A percentile compares a stretch with the other conserved stretches of the same genome.
Conservation (phyloP, 2,888 invertebrate genomes). For the Nephrocerus scutellatus region DNA sequence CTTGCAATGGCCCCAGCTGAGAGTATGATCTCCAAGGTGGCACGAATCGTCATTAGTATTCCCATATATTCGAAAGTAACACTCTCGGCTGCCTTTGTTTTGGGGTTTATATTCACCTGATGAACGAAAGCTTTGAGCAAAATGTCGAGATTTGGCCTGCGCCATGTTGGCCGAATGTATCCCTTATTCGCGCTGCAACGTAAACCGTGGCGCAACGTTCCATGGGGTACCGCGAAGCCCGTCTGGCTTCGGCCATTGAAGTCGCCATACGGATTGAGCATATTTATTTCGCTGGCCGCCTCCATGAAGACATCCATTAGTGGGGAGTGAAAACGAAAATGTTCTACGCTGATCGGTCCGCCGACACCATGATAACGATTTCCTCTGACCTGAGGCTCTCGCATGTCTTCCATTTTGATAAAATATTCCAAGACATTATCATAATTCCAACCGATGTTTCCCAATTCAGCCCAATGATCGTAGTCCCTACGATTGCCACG, state of each 20-base stretch:
- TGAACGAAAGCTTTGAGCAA: conserved; percentile 62
- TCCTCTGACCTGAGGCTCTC: conserved; percentile 54
- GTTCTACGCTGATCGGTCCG: conserved; percentile 68
- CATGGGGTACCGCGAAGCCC: conserved; percentile 71
- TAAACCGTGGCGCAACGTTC: conserved; percentile 68
- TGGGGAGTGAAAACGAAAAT: conserved; percentile 63
- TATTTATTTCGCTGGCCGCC: conserved; percentile 62
- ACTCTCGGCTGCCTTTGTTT: conserved; percentile 58
- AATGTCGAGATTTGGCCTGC: conserved; percentile 67
- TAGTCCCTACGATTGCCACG: conserved; percentile 79
- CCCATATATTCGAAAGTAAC: conserved; percentile 53
- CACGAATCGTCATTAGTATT: conserved; percentile 50
- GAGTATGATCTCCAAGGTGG: conserved; percentile 72
- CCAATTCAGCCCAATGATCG: conserved; percentile 73
- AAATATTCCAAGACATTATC: conserved; percentile 69
- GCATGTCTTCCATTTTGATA: conserved; percentile 71
- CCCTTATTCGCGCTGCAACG: conserved; percentile 80
- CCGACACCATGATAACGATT: conserved; percentile 62
- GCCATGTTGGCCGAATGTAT: conserved; percentile 61
- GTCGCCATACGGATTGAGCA: conserved; percentile 57
- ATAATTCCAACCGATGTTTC: conserved; percentile 73
- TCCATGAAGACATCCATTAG: conserved; percentile 62
- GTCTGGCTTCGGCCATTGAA: conserved; percentile 73
- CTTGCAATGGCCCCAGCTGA: conserved; percentile 80
- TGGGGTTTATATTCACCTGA: conserved; percentile 57